Conservation (phyloP, 1,140 invertebrate genomes). For the Nilaparvata lugens region DNA sequence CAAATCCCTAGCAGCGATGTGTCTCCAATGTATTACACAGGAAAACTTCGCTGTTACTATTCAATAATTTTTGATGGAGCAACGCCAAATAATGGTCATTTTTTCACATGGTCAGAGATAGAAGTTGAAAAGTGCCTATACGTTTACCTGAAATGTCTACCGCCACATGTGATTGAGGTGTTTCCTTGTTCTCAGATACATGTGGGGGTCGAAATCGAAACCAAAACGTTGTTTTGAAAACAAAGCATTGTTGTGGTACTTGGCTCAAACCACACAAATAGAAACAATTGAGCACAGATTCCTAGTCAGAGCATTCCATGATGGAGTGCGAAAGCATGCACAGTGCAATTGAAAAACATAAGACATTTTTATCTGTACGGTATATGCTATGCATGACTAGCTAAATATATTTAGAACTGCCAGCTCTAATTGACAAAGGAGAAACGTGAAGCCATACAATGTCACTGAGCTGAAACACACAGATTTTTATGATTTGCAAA, state of each 20-base stretch:
- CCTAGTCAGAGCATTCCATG: slow-evolving; percentile 16
- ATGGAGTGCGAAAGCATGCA: slow-evolving; percentile 21
- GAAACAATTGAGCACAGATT: slow-evolving; percentile 18
- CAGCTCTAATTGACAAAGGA: too few relatives aligned
- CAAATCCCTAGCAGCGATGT: slow-evolving; percentile 16
- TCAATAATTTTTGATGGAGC: slow-evolving; percentile 21
- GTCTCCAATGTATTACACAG: slow-evolving; percentile 18
- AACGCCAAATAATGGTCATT: slow-evolving; percentile 16
- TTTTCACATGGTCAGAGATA: slow-evolving; percentile 19
- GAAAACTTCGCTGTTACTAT: slow-evolving; percentile 22
- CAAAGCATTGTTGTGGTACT: slow-evolving; percentile 16
- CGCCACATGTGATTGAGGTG: slow-evolving; percentile 18
- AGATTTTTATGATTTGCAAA: too few relatives aligned
- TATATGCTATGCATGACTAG: too few relatives aligned
- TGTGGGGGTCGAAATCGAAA: slow-evolving; percentile 24
- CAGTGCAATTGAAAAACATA: too few relatives aligned
- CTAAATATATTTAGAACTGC: too few relatives aligned
- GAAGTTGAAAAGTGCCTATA: slow-evolving; percentile 20
- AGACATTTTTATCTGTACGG: too few relatives aligned
- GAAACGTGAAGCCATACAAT: too few relatives aligned
- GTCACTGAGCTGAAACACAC: too few relatives aligned
- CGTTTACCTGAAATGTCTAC: slow-evolving; percentile 13
- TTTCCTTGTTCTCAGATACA: slow-evolving; percentile 21
- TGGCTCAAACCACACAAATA: slow-evolving; percentile 13
- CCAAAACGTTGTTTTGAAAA: slow-evolving; percentile 18